Base-by-base conservation (phyloP, 2,888 invertebrate genomes). In the Drosophila ezoana region DNA sequence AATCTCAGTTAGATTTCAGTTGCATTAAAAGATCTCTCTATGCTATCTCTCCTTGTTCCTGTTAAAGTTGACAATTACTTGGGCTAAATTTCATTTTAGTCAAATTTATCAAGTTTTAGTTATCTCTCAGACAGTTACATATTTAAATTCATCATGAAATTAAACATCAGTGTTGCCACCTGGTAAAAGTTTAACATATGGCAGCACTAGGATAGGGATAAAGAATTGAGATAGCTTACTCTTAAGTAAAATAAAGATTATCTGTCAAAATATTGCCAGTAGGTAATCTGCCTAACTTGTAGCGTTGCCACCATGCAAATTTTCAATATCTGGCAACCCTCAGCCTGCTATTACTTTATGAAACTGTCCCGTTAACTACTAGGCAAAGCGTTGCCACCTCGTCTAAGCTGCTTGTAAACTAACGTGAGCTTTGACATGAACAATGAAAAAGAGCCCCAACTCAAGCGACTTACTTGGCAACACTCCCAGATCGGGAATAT, bases 401-500 rank as follows among this genome's bases (percentile, higher is more conserved):
- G 3, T 13, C 5, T 4, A 6, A 8, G 6, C 23, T 6, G 23
- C 23, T 2, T 23, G 6, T 23, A 23, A 20, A 20, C 8, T n/a
- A 6, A 32, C 14, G 28, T 28, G 14, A 45, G 23, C 9, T 49
- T 41, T 14, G 14, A 38, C 14, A 38, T 9, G 14, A 14, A 14
- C 14, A 14, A 9, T n/a, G 0, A 6, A 14, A 3, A 9, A 8
- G 2, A 14, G 37, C 37, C 10, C 33, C 32, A 32, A 33, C 14
- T 20, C 20, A 4, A 5, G 20, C 20, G 20, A 89, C 90, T 86
- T 75, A 92, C 92, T 87, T 13, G 95, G 94, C 16, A 95, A 81
- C 33, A 93, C 90, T 2, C 95, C 95, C 89, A 95, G 93, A 77
- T 94, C 90, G 1, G 95, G 95, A 41, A 96, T 90, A 60, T 93